Evolutionary conservation across 1,140 invertebrate genomes (phyloP).

Genomic region (Thaumetopoea pityocampa): DNA sequence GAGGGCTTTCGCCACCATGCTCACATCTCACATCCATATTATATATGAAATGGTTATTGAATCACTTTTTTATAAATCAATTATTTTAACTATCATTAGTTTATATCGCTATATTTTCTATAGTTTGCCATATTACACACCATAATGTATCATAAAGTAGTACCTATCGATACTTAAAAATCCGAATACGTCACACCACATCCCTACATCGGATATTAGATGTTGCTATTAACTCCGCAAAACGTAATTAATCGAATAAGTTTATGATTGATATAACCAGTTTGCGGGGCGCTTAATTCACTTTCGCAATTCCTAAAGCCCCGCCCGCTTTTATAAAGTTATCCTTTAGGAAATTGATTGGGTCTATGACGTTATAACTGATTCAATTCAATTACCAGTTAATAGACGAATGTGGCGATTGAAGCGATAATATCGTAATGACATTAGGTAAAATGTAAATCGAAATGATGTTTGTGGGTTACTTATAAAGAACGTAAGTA

Average conservation of each 20-base stretch:
- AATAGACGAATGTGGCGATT: slow-evolving; percentile 26
- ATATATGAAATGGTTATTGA: no score
- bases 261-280: slow-evolving; percentile 77
- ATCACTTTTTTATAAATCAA: no score
- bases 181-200: no score
- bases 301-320: slow-evolving; percentile 67
- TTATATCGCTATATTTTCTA: no score
- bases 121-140: no score
- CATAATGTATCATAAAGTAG: no score
- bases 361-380: slow-evolving; percentile 45
- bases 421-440: slow-evolving; percentile 19
- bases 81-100: no score
- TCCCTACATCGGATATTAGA: slow-evolving; percentile 65
- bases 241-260: slow-evolving; percentile 76
- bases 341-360: slow-evolving; percentile 69
- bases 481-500: no score
- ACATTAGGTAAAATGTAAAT: no score
- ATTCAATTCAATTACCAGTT: slow-evolving; percentile 44
- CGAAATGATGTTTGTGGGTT: slow-evolving; percentile 6
- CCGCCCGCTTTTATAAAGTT: slow-evolving; percentile 65
- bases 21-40: no score
- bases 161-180: no score
- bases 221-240: slow-evolving; percentile 76
- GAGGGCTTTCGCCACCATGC: no score
- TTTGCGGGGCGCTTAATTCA: slow-evolving; percentile 73